phyloP scores from a whole-genome alignment of 2,113 vertebrate species.

The Martes martes region DNA sequence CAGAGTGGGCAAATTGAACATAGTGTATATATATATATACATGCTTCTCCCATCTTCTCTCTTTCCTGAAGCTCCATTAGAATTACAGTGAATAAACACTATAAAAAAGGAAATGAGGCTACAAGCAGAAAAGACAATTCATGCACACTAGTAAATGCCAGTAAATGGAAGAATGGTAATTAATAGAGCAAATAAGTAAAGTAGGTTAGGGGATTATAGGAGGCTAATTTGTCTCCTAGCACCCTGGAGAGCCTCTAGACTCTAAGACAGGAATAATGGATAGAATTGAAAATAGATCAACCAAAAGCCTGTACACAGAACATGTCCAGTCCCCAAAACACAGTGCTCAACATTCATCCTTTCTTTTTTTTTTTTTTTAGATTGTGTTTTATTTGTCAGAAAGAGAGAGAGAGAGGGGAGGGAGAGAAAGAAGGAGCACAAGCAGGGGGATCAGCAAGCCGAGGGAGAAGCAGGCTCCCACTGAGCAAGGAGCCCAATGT shows the following conservation, averaged over 20 bases:
- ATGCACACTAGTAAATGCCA: neutral
- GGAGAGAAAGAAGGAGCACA: too few relatives aligned
- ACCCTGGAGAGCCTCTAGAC: neutral
- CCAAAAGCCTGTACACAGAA: neutral
- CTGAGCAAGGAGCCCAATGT: too few relatives aligned
- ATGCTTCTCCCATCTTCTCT: neutral
- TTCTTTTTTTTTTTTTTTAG: neutral
- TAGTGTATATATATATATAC: neutral
- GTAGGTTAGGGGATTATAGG: neutral
- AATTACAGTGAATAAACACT: neutral
- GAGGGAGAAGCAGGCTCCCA: too few relatives aligned
- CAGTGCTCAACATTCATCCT: neutral
- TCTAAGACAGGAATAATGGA: neutral
- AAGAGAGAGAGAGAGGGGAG: too few relatives aligned
- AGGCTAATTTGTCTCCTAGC: neutral
- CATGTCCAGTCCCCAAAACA: neutral
- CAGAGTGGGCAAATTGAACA: constrained; percentile 9
- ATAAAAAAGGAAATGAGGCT: neutral
- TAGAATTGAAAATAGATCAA: neutral
- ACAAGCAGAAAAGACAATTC: neutral
- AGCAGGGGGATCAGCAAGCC: too few relatives aligned
- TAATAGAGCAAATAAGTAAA: neutral
- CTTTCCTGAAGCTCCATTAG: neutral
- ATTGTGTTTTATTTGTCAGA: too few relatives aligned
- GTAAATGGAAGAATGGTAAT: neutral